Base-by-base conservation (phyloP, 1,140 invertebrate species). In the Drosophila sp. region DNA sequence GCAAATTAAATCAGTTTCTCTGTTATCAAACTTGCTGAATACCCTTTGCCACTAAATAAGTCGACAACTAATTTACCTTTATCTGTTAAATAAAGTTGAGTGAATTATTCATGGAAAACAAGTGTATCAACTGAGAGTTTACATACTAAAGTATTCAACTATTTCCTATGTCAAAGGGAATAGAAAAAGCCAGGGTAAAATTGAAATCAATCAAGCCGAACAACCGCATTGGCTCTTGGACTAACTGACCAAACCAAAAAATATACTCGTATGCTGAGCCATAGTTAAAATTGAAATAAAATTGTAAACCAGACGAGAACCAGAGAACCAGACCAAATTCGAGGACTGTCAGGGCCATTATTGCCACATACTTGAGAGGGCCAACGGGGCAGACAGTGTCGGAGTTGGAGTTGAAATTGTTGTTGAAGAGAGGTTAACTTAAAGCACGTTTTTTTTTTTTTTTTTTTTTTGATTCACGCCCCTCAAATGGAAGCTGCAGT, bases 341-440 rank as follows among this genome's bases (percentile, higher is more conserved):
- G 44, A 47, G 44, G 44, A 50, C 44, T 50, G 4, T 25, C 25
- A 50, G 25, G 61, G 44, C 58, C 47, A 66, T 47, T 25, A 60
- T 85, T 86, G 84, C 82, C 38, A 86, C 82, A 86, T 57, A 69
- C 57, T 77, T 62, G 27, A 67, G 32, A 60, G 33, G 56, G 56
- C 60, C 33, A 35, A 47, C 17, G 41, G 5, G 33, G 38, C 50
- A 68, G 58, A 67, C 44, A 54, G 32, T 38, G 33, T n/a, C 41
- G 62, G 63, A 29, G 47, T 29, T 38, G 65, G 44, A 47, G 44
- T 47, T 44, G 41, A 35, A 35, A 17, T 44, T 38, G 35, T 10
- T 38, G 35, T n/a, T 47, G 44, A 50, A 27, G 44, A 50, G 65
- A 60, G 65, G 73, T 76, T 64, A 76, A 76, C 44, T 44, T 61